A percentile compares a stretch with the other conserved stretches of the same genome.
Conservation (phyloP, 1,140 invertebrate species). For the Cephus cinctus region DNA sequence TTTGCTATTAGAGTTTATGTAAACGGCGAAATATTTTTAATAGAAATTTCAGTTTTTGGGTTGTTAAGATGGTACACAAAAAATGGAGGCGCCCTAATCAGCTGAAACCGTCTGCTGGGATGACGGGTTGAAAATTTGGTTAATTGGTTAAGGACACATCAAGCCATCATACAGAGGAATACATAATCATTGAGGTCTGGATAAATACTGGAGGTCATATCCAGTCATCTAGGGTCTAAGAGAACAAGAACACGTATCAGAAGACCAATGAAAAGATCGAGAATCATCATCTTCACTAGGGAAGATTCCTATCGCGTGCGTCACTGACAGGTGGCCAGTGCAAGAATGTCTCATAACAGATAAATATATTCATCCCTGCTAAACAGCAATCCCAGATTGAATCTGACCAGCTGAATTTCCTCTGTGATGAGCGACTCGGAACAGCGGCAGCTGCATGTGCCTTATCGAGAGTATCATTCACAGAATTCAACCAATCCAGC, state of each 20-base stretch:
- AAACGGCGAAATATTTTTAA: no score
- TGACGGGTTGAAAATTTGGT: constrained; percentile 26
- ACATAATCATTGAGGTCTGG: constrained; percentile 1
- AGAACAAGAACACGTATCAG: background rate
- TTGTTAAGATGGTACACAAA: no score
- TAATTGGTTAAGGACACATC: constrained; percentile 14
- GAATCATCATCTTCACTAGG: no score
- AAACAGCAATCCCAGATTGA: background rate
- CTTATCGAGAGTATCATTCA: constrained; percentile 54
- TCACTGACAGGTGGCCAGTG: constrained; percentile 40
- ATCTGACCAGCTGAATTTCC: constrained; percentile 21
- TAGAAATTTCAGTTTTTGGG: no score
- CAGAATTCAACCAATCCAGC: constrained; percentile 43
- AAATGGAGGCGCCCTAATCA: constrained; percentile 35
- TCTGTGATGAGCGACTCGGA: constrained; percentile 56
- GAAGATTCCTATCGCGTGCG: constrained; percentile 21
- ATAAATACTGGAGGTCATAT: constrained; percentile 1
- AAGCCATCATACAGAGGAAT: background rate
- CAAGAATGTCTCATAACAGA: constrained; percentile 25
- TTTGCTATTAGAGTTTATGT: no score
- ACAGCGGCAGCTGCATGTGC: constrained; percentile 54
- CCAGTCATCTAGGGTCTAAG: constrained; percentile 1
- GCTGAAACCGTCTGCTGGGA: constrained; percentile 32
- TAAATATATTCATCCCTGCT: background rate
- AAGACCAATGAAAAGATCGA: background rate